Evolutionary conservation across 2,113 vertebrate species (phyloP).

Genomic region (Gopherus flavomarginatus): DNA sequence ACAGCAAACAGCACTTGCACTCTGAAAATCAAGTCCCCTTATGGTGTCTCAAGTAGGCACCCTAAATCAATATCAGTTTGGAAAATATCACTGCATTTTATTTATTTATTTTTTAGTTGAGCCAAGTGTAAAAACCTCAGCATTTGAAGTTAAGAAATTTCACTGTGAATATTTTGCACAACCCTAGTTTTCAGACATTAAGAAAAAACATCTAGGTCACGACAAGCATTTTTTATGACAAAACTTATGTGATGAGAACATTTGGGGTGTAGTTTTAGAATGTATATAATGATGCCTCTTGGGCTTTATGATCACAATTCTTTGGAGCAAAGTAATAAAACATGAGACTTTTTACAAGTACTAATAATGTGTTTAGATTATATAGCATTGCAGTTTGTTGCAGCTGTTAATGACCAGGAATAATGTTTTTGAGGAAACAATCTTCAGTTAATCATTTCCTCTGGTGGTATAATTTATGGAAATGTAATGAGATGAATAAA

Average conservation of each 20-base stretch:
- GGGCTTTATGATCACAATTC: slow-evolving; percentile 59
- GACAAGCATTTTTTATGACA: slow-evolving; percentile 49
- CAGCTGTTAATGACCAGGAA: slow-evolving; percentile 81
- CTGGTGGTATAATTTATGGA: slow-evolving; percentile 81
- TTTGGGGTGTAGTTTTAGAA: slow-evolving; percentile 47
- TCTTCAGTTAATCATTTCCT: slow-evolving; percentile 85
- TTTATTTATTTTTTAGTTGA: not conserved
- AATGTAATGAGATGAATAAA: slow-evolving; percentile 82
- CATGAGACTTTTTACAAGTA: slow-evolving; percentile 73
- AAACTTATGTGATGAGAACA: slow-evolving; percentile 47
- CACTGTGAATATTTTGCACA: slow-evolving; percentile 25
- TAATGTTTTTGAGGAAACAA: slow-evolving; percentile 82
- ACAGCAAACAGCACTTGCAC: not conserved
- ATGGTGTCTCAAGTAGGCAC: not conserved
- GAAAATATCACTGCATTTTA: not conserved
- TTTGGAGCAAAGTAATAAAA: slow-evolving; percentile 74
- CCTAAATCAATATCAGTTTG: not conserved
- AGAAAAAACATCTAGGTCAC: slow-evolving; percentile 23
- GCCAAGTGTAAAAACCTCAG: slow-evolving; percentile 38
- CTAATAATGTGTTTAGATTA: slow-evolving; percentile 71
- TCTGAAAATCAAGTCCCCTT: not conserved
- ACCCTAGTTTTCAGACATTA: slow-evolving; percentile 37
- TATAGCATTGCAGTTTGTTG: slow-evolving; percentile 68
- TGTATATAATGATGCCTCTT: slow-evolving; percentile 66
- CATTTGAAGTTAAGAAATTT: slow-evolving; percentile 33